Base-by-base conservation (phyloP, 2,888 invertebrate genomes). In the Luffia ferchaultella region DNA sequence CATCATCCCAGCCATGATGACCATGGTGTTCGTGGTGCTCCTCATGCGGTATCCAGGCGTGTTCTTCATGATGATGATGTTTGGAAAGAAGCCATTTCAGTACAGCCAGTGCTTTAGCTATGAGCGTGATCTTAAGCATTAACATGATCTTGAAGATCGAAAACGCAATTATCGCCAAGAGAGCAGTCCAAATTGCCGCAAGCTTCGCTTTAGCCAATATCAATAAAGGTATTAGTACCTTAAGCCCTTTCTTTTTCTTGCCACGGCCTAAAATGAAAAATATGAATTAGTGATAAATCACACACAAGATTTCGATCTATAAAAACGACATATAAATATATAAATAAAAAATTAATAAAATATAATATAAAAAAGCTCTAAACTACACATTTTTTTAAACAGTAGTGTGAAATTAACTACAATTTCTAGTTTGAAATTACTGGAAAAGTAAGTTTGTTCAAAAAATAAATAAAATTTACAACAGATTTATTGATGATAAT, bases 51-150 rank as follows among this genome's bases (percentile, higher is more conserved):
- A 45, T 48, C 1, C 45, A n/a, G 49, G 50, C 63, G 55, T 63
- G 58, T 16, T 68, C 62, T 41, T 77, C 73, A 1, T 70, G 67
- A 0, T 59, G 46, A 43, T 74, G 64, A 54, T 82, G 80, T 63
- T 80, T 80, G n/a, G 73, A 68, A n/a, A 80, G 57, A 1, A 82
- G 65, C 12, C 65, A 67, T 59, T 82, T 82, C 60, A 82, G 62
- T 53, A 78, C 61, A 1, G 70, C 64, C 20, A 80, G 67, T 9
- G 75, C 55, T 55, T 82, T 82, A 57, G 75, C 70, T 42, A 83
- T 68, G 57, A 93, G 87, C 0, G 93, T 93, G 47, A 93, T 83
- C 78, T 93, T 93, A 59, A 92, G 90, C 42, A 93, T 80, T 48
- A 93, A 64, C 17, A 93, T 85, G 50, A 93, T 87, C 71, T 93